Evolutionary conservation across 2,797 vertebrate species (phyloP).

Genomic region (Clarias laeviceps): DNA sequence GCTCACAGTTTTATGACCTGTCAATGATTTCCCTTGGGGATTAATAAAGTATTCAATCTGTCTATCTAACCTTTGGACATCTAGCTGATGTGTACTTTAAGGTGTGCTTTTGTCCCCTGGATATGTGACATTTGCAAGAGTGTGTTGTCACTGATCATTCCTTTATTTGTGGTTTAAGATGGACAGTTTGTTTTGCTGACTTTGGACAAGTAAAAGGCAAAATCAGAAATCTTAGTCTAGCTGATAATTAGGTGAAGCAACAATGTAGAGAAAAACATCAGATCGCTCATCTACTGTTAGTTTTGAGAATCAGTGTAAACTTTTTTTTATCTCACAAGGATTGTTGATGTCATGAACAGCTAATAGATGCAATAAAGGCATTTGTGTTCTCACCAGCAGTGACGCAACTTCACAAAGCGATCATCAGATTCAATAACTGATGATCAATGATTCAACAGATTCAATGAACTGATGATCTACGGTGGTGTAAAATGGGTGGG

Average conservation of each 20-base stretch:
- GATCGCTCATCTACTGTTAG: neutral
- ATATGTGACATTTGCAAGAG: neutral
- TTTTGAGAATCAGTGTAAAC: neutral
- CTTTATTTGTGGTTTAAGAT: constrained; percentile 14
- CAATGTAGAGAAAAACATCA: neutral
- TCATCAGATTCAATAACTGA: neutral
- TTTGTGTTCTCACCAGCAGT: neutral
- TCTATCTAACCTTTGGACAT: constrained; percentile 11
- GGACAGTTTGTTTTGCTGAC: neutral
- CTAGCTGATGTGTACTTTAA: neutral
- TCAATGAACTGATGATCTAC: neutral
- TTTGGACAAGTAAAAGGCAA: neutral
- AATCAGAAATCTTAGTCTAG: neutral
- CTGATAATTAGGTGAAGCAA: neutral
- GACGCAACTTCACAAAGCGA: neutral
- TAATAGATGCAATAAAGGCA: neutral
- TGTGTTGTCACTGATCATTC: constrained; percentile 8
- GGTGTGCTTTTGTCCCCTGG: neutral
- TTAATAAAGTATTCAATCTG: too few relatives aligned
- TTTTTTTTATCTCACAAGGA: neutral
- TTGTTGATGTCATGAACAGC: neutral
- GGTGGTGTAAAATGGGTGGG: neutral
- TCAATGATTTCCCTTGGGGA: too few relatives aligned
- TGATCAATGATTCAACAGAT: too few relatives aligned
- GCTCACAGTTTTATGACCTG: neutral